phyloP scores from a whole-genome alignment of 1,140 invertebrate genomes.

The Calephelis nemesis region DNA sequence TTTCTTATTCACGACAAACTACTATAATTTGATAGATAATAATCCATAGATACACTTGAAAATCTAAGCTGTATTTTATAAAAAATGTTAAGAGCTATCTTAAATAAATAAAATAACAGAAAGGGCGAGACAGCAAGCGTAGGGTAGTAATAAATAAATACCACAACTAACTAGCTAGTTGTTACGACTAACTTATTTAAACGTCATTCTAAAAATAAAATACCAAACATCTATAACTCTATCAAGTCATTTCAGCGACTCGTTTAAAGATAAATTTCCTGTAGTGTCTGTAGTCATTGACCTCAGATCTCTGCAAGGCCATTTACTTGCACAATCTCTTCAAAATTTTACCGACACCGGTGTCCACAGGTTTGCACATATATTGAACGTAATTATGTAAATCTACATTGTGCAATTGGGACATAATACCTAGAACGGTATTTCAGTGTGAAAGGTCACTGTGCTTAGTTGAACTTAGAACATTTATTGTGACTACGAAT shows the following conservation, averaged over 20 bases:
- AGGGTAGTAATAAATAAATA: too few species aligned
- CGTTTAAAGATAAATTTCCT: slow-evolving; percentile 61
- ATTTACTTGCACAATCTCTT: slow-evolving; percentile 62
- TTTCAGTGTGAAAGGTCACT: slow-evolving; percentile 35
- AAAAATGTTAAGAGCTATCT: too few species aligned
- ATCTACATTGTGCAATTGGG: slow-evolving; percentile 9
- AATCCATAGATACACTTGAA: too few species aligned
- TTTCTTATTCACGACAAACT: too few species aligned
- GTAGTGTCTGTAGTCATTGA: slow-evolving; percentile 60
- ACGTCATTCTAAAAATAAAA: not conserved
- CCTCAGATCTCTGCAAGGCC: slow-evolving; percentile 57
- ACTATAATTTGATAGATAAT: too few species aligned
- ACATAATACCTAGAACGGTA: slow-evolving; percentile 17
- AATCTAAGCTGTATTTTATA: too few species aligned
- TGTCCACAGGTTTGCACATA: not conserved
- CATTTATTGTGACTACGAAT: slow-evolving; percentile 47
- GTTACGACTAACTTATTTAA: too few species aligned
- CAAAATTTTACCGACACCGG: slow-evolving; percentile 42
- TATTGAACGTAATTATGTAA: slow-evolving; percentile 14
- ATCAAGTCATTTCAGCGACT: slow-evolving; percentile 8
- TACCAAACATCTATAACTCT: not conserved
- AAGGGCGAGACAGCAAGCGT: too few species aligned
- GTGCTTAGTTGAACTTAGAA: slow-evolving; percentile 47
- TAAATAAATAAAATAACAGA: too few species aligned
- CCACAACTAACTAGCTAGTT: too few species aligned